phyloP scores from a whole-genome alignment of 2,113 vertebrate genomes.

The Oceanodroma tethys region DNA sequence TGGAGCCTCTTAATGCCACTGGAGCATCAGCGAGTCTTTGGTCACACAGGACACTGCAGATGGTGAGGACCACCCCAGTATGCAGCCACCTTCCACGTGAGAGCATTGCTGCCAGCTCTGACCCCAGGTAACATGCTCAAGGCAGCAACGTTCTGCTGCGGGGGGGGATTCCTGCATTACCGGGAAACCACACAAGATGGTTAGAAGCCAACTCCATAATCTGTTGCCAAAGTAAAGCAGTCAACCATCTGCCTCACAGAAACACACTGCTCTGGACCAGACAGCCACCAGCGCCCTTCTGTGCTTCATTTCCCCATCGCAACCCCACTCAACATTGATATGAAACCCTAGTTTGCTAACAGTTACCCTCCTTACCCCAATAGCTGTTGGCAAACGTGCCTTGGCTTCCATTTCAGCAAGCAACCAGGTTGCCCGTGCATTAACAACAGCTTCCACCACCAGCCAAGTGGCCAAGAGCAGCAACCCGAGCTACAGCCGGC shows the following conservation, averaged over 20 bases:
- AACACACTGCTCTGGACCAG: not conserved
- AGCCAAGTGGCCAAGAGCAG: not conserved
- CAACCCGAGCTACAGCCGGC: not conserved
- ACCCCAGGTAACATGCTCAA: accelerated
- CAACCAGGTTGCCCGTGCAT: not conserved
- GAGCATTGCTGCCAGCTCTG: not conserved
- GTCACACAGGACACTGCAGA: accelerated
- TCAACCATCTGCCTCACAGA: slow-evolving; percentile 27
- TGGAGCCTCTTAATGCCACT: not conserved
- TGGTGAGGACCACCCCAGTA: not conserved
- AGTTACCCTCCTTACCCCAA: not conserved
- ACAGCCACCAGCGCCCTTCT: not conserved
- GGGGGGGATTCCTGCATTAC: not conserved
- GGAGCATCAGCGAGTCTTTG: not conserved
- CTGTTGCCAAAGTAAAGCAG: not conserved
- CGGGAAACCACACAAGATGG: not conserved
- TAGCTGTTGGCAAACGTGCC: not conserved
- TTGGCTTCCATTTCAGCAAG: not conserved
- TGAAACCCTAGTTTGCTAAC: not conserved
- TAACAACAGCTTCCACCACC: not conserved
- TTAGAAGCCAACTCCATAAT: not conserved
- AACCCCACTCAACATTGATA: not conserved
- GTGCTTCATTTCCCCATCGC: not conserved
- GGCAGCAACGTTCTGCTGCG: accelerated
- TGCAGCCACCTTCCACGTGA: accelerated